These are phyloP conservation scores for Nannospalax galili DNA, from an alignment of 2,113 vertebrate genomes.

Conservation along the genomic window DNA sequence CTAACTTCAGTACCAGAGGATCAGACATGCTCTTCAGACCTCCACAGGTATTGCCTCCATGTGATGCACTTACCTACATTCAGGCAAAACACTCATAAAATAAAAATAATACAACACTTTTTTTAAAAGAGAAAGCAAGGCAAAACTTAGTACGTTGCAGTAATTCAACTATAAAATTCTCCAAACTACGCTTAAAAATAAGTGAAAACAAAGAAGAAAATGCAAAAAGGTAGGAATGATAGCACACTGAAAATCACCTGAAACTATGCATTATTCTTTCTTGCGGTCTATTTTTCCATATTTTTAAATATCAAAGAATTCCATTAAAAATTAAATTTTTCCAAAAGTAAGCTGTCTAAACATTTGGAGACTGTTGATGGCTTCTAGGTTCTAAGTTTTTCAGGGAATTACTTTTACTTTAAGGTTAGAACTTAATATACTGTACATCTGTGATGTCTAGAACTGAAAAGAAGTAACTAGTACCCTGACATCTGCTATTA, in stretches of 20 bases:
- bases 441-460: background rate
- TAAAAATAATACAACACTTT: too few species aligned
- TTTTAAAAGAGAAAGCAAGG: too few species aligned
- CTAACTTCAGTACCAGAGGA: too few species aligned
- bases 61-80: too few species aligned
- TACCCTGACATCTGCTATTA: background rate
- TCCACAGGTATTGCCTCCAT: too few species aligned
- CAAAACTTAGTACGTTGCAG: background rate
- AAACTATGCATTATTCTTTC: background rate
- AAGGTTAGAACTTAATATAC: background rate
- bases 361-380: background rate
- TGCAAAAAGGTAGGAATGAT: background rate
- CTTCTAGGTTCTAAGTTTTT: background rate
- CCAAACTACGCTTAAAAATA: constrained; percentile 24
- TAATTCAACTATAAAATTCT: constrained; percentile 33
- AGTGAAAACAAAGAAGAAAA: background rate
- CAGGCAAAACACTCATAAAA: too few species aligned
- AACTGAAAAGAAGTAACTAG: background rate
- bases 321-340: constrained; percentile 22
- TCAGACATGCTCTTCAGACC: too few species aligned
- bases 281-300: background rate
- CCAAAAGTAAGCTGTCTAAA: constrained; percentile 4
- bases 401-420: background rate
- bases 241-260: background rate
- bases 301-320: constrained; percentile 14